phyloP scores from a whole-genome alignment of 2,888 invertebrate species.

The Ochlodes sylvanus region DNA sequence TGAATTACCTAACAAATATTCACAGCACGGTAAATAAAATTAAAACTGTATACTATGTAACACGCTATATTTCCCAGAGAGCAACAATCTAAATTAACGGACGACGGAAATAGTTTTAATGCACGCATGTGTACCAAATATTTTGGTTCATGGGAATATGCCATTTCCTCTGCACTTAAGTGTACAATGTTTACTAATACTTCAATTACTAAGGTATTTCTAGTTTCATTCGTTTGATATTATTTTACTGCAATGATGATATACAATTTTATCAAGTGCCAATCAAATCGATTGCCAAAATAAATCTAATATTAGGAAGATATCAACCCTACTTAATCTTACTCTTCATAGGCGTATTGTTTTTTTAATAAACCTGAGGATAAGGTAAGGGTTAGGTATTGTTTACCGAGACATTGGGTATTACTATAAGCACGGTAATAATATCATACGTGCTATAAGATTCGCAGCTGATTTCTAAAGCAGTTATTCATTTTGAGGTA shows the following conservation, averaged over 20 bases:
- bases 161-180: conserved; percentile 44
- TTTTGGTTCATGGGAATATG: conserved; percentile 44
- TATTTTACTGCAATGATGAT: background rate
- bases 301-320: too few species aligned
- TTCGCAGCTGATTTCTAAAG: too few species aligned
- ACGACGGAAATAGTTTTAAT: conserved; percentile 33
- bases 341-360: too few species aligned
- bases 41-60: conserved; percentile 11
- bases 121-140: conserved; percentile 37
- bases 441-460: too few species aligned
- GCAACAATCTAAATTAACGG: conserved; percentile 23
- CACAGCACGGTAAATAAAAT: background rate
- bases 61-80: conserved; percentile 6
- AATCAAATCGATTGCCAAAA: too few species aligned
- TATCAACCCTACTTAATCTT: too few species aligned
- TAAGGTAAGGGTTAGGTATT: too few species aligned
- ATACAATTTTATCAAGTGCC: background rate
- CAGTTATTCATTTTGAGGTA: too few species aligned
- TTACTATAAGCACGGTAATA: too few species aligned
- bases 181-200: conserved; percentile 46
- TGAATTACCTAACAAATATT: background rate
- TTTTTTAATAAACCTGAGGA: too few species aligned
- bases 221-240: conserved; percentile 9
- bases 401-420: too few species aligned
- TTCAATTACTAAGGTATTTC: conserved; percentile 37